These are phyloP conservation scores for Arizona elegans DNA, from an alignment of 2,113 vertebrate species.

Conservation along the genomic window DNA sequence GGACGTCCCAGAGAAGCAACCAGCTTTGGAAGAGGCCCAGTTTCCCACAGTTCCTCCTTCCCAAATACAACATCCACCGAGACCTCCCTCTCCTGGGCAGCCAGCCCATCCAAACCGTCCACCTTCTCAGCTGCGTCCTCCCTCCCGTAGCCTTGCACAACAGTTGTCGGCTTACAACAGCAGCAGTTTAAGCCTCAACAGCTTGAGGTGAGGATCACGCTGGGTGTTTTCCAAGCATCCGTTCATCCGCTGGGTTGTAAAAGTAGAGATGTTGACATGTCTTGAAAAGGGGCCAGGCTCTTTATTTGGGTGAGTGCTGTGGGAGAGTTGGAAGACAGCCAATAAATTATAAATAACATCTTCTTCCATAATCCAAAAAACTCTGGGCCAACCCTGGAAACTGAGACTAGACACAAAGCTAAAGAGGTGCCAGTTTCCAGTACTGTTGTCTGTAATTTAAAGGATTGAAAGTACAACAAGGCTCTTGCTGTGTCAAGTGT, in stretches of 20 bases:
- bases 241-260: background rate
- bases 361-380: background rate
- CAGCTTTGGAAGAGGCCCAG: constrained; percentile 67
- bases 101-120: constrained; percentile 72
- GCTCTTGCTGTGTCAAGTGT: background rate
- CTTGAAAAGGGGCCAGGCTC: background rate
- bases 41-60: constrained; percentile 64
- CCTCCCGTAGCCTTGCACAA: constrained; percentile 76
- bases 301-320: background rate
- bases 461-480: background rate
- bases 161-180: constrained; percentile 84
- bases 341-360: background rate
- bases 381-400: background rate
- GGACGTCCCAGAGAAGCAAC: constrained; percentile 67
- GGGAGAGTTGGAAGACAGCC: background rate
- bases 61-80: constrained; percentile 61
- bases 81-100: constrained; percentile 76
- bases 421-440: background rate
- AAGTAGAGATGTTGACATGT: background rate
- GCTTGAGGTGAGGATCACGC: constrained; percentile 79
- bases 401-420: background rate
- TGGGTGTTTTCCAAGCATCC: rapidly evolving
- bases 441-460: background rate
- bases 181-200: constrained; percentile 89
- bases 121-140: constrained; percentile 72